Evolutionary conservation across 2,888 invertebrate species (phyloP).

Genomic region (Brachylomia viminalis): DNA sequence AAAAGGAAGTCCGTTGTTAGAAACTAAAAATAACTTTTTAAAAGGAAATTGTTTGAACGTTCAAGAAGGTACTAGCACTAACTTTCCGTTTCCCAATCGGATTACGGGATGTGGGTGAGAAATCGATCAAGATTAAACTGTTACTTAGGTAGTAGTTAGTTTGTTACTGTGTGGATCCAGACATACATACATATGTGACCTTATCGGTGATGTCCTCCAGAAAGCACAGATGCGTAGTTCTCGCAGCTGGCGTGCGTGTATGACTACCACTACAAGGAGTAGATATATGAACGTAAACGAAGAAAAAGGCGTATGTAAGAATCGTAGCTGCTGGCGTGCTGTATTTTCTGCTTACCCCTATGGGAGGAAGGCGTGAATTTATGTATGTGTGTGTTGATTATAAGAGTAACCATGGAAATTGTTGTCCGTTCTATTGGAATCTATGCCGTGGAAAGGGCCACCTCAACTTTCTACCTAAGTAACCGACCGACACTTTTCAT

Average conservation of each 20-base stretch:
- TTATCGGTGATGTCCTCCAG: not conserved
- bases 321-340: not conserved
- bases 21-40: not conserved
- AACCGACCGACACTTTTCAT: not conserved
- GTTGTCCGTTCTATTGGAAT: not conserved
- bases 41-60: constrained; percentile 7
- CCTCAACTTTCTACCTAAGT: not conserved
- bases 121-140: constrained; percentile 4
- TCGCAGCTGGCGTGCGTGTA: not conserved
- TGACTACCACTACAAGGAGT: too few relatives aligned
- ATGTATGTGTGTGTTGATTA: not conserved
- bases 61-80: not conserved
- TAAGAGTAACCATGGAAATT: not conserved
- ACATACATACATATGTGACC: not conserved
- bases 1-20: not conserved
- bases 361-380: not conserved
- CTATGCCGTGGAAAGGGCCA: not conserved
- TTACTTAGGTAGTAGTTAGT: not conserved
- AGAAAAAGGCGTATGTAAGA: not conserved
- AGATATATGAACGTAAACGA: too few relatives aligned
- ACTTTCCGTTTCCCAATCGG: constrained; percentile 10
- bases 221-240: not conserved
- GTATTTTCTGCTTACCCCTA: not conserved
- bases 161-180: not conserved
- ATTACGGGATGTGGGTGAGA: constrained; percentile 6